These are phyloP conservation scores for Eurystomus gularis DNA, from an alignment of 2,113 vertebrate genomes.

Conservation along the genomic window DNA sequence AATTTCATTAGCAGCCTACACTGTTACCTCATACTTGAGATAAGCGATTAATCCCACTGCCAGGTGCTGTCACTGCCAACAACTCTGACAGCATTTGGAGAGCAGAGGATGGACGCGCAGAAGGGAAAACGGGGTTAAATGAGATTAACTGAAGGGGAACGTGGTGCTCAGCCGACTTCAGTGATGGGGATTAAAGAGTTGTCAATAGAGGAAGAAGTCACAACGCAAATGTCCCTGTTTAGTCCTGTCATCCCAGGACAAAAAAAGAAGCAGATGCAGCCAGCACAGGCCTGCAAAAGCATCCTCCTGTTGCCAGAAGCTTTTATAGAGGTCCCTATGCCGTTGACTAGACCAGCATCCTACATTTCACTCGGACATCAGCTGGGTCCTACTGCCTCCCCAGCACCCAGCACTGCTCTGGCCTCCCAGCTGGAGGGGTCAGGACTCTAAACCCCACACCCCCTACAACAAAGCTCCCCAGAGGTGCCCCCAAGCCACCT, in stretches of 20 bases:
- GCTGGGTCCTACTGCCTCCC: background rate
- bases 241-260: background rate
- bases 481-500: background rate
- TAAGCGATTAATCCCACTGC: slow-evolving; percentile 34
- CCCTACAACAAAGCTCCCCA: accelerated
- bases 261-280: background rate
- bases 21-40: slow-evolving; percentile 10
- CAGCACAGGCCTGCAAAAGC: background rate
- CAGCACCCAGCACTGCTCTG: background rate
- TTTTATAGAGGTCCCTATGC: background rate
- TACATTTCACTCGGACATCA: background rate
- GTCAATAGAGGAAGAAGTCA: background rate
- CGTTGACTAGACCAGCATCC: background rate
- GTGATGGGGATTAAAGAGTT: background rate
- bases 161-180: background rate
- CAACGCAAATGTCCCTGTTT: background rate
- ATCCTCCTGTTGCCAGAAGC: background rate
- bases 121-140: slow-evolving; percentile 36
- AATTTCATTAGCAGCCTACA: slow-evolving; percentile 10
- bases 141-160: slow-evolving; percentile 32
- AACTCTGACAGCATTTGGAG: slow-evolving; percentile 12
- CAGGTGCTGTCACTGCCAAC: slow-evolving; percentile 42
- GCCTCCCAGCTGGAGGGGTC: background rate
- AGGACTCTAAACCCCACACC: background rate
- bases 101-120: background rate